These are phyloP conservation scores for Lordiphosa andalusiaca DNA, from an alignment of 2,888 invertebrate species.

Conservation along the genomic window DNA sequence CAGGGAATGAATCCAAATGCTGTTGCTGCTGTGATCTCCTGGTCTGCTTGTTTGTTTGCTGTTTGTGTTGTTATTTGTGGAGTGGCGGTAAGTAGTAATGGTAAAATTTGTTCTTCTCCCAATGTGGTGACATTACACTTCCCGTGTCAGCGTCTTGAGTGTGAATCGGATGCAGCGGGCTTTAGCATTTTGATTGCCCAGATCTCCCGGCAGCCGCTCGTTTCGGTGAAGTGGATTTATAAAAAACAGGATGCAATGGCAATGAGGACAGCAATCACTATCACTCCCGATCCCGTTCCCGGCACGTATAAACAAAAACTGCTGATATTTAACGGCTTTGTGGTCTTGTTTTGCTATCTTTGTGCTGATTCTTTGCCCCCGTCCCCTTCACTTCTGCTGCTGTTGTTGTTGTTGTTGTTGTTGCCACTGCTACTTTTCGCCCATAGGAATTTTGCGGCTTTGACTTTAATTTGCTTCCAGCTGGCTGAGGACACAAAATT, in stretches of 20 bases:
- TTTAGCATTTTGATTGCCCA: constrained; percentile 19
- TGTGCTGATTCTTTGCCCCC: constrained; percentile 4
- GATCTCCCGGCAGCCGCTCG: constrained; percentile 20
- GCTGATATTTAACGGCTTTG: constrained; percentile 21
- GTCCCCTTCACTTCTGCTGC: background rate
- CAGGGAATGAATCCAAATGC: constrained; percentile 30
- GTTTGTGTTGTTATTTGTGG: constrained; percentile 22
- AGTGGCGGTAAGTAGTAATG: constrained; percentile 28
- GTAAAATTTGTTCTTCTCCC: constrained; percentile 30
- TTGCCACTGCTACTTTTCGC: constrained; percentile 22
- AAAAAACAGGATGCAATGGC: constrained; percentile 29
- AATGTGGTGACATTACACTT: constrained; percentile 70
- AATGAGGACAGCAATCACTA: constrained; percentile 10
- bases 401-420: background rate
- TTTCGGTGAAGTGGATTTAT: constrained; percentile 13
- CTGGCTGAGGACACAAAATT: background rate
- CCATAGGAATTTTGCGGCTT: constrained; percentile 36
- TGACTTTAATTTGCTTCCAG: background rate
- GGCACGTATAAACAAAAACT: constrained; percentile 4
- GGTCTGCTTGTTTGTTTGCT: constrained; percentile 17
- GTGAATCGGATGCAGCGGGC: constrained; percentile 8
- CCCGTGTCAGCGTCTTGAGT: constrained; percentile 40
- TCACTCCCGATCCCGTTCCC: constrained; percentile 1
- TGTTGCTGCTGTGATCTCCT: constrained; percentile 8
- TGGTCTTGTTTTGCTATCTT: constrained; percentile 23